Base-by-base conservation (phyloP, 2,797 vertebrate genomes). In the Poecilia velifera region DNA sequence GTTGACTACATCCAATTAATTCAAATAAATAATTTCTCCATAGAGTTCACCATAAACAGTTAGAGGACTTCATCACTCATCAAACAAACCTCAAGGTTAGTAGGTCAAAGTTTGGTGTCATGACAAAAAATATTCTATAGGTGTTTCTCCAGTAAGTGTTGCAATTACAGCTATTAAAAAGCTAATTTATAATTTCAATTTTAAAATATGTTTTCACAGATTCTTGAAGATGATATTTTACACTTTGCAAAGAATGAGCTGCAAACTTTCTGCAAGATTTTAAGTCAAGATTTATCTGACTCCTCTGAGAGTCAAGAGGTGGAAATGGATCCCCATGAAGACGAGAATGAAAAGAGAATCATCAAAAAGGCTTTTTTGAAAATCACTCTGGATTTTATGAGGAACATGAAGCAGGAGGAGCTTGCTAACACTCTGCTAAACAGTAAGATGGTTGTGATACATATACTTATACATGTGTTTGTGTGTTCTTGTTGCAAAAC, bases 381-480 rank as follows among this genome's bases (percentile, higher is more conserved):
- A 43, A 68, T 90, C 16, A 75, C 83, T 10, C 28, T 78, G 45
- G 36, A 82, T 4, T 13, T 82, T 28, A 34, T 90, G 72, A 82
- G 76, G n/a, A 0, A 1, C 43, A 76, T 46, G 72, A 83, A 89
- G 25, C 55, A 22, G 31, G 41, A 18, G 1, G 0, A 43, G 3
- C 13, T 90, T 74, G 84, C 84, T 18, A 43, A 85, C 8, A 3
- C 4, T 55, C 79, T 90, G 20, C 49, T 79, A 20, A 84, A n/a
- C 53, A 81, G 89, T 90, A 85, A 81, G 86, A 76, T 12, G 20
- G 25, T 41, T 68, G 8, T 39, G 41, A 39, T 22, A 10, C 36
- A 25, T 68, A 5, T 25, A 0, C 4, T 2, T 68, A 5, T 25
- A 10, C 10, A 12, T 25, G 3, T 68, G 20, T 12, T 5, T 34